Conservation (phyloP, 2,113 vertebrate species). For the Antechinus stuartii region DNA sequence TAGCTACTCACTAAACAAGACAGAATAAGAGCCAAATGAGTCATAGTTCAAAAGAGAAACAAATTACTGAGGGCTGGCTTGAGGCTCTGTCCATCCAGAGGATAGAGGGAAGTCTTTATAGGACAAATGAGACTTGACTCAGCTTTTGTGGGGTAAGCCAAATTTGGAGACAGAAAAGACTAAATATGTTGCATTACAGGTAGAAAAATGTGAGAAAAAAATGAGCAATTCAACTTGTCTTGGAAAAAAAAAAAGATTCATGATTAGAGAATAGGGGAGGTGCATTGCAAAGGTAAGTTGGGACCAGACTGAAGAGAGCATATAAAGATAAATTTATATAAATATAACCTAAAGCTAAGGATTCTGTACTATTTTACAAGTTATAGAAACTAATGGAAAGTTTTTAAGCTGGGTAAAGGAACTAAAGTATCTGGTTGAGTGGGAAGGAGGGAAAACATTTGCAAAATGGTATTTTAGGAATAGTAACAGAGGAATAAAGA, state of each 20-base stretch:
- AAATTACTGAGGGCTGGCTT: background rate
- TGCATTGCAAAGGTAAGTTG: background rate
- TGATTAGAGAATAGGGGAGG: background rate
- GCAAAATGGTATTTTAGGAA: background rate
- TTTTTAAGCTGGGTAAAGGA: background rate
- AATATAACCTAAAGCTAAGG: background rate
- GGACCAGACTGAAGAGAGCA: background rate
- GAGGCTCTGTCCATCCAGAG: background rate
- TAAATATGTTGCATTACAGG: background rate
- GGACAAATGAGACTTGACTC: background rate
- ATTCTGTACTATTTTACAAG: background rate
- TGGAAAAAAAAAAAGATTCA: background rate
- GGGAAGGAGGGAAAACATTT: background rate
- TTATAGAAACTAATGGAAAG: background rate
- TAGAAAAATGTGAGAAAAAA: background rate
- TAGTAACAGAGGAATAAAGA: background rate
- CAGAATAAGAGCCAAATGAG: background rate
- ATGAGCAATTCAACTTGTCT: background rate
- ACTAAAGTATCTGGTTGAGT: background rate
- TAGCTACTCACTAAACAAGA: background rate
- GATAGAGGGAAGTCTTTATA: background rate
- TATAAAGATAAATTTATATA: background rate
- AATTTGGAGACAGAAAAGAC: background rate
- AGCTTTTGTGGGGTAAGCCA: background rate
- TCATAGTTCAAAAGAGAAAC: background rate